Percentiles rank a stretch among this genome's conserved stretches.
phyloP scores from a whole-genome alignment of 2,797 vertebrate species.

The Vipera latastei region DNA sequence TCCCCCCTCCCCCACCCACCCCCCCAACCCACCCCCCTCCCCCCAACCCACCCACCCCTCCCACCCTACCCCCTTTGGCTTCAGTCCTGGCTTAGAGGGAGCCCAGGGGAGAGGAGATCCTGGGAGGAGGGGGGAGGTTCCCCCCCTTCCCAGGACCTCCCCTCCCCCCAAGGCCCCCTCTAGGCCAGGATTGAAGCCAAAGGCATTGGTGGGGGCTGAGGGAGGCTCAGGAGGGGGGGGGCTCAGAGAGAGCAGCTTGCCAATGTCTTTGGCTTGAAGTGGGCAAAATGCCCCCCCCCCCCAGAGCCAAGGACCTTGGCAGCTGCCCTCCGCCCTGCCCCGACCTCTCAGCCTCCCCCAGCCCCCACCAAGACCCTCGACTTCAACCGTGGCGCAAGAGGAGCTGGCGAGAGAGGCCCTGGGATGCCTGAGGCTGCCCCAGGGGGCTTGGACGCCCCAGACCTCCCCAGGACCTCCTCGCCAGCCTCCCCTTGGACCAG shows the following conservation, averaged over 20 bases:
- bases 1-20: no score
- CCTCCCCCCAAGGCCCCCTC: neutral
- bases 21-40: no score
- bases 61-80: no score
- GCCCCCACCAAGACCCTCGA: neutral
- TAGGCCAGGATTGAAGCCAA: neutral
- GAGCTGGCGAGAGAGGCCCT: neutral
- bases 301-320: neutral
- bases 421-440: no score
- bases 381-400: neutral
- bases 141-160: neutral
- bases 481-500: neutral
- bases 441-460: neutral
- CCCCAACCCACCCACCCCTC: no score
- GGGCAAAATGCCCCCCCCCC: accelerated
- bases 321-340: neutral
- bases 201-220: neutral
- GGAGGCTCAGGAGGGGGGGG: neutral
- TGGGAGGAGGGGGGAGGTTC: accelerated
- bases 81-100: neutral
- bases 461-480: neutral
- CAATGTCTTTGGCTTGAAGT: neutral
- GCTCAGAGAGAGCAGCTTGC: accelerated
- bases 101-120: neutral
- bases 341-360: neutral